A percentile compares a stretch with the other conserved stretches of the same genome.
Evolutionary conservation across 2,113 vertebrate genomes (phyloP).

Genomic region (Burhinus bistriatus): DNA sequence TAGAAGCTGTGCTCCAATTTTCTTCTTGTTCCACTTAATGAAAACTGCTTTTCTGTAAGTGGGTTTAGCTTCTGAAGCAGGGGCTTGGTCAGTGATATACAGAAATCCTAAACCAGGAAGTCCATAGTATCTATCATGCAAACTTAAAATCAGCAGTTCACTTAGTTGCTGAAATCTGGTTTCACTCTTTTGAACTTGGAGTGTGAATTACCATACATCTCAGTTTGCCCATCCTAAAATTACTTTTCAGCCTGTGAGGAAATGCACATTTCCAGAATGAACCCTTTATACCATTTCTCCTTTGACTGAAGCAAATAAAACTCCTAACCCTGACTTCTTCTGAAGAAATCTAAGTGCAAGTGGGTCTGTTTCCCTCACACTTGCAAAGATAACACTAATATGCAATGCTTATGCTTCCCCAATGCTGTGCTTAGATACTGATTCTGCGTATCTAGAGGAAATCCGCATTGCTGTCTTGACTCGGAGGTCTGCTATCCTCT

Average conservation of each 20-base stretch:
- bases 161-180: background rate
- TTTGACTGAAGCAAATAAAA: background rate
- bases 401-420: background rate
- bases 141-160: background rate
- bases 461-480: background rate
- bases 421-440: background rate
- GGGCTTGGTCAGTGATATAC: fast-evolving
- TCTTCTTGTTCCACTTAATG: background rate
- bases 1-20: background rate
- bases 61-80: background rate
- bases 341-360: background rate
- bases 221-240: background rate
- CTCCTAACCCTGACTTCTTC: background rate
- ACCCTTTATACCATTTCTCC: background rate
- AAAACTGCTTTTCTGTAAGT: background rate
- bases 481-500: background rate
- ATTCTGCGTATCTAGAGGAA: background rate
- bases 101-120: background rate
- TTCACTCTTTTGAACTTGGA: background rate
- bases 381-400: background rate
- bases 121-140: background rate
- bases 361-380: background rate
- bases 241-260: background rate
- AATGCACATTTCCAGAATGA: background rate
- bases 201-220: background rate